Percentiles rank a stretch among this genome's conserved stretches.
Conservation (phyloP, 2,888 invertebrate species). For the Elysia crispata region DNA sequence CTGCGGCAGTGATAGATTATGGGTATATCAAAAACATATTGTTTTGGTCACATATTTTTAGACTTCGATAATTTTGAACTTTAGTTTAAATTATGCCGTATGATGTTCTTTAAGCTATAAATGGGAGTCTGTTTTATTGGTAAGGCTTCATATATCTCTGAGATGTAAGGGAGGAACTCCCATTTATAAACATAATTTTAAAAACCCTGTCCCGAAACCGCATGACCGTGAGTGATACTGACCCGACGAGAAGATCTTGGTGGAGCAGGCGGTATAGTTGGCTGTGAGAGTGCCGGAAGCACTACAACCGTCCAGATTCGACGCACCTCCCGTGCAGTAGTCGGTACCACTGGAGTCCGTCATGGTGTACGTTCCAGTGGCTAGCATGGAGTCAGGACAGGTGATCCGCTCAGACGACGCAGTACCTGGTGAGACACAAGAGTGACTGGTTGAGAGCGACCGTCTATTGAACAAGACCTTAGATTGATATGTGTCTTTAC, state of each 20-base stretch:
- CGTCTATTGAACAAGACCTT: background rate
- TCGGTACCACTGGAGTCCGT: conserved; percentile 53
- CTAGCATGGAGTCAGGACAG: conserved; percentile 58
- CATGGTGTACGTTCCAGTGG: conserved; percentile 54
- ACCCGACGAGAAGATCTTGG: conserved; percentile 58
- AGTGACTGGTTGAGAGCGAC: background rate
- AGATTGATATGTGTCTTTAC: too few species aligned
- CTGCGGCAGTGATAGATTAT: too few species aligned
- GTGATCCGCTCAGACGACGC: conserved; percentile 46
- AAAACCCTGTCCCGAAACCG: background rate
- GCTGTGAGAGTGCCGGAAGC: conserved; percentile 53
- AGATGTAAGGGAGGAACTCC: too few species aligned
- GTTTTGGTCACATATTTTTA: too few species aligned
- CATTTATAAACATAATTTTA: background rate
- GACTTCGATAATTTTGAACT: too few species aligned
- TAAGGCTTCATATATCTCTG: too few species aligned
- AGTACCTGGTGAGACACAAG: conserved; percentile 49
- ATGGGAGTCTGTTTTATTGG: too few species aligned
- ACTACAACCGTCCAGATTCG: conserved; percentile 57
- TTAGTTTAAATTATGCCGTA: too few species aligned
- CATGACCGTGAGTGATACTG: conserved; percentile 14
- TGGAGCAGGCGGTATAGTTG: conserved; percentile 58
- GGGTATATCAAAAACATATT: too few species aligned
- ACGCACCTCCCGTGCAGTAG: conserved; percentile 45
- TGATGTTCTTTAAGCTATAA: too few species aligned